Conservation (phyloP, 2,888 invertebrate genomes). For the Drosophila lacicola region DNA sequence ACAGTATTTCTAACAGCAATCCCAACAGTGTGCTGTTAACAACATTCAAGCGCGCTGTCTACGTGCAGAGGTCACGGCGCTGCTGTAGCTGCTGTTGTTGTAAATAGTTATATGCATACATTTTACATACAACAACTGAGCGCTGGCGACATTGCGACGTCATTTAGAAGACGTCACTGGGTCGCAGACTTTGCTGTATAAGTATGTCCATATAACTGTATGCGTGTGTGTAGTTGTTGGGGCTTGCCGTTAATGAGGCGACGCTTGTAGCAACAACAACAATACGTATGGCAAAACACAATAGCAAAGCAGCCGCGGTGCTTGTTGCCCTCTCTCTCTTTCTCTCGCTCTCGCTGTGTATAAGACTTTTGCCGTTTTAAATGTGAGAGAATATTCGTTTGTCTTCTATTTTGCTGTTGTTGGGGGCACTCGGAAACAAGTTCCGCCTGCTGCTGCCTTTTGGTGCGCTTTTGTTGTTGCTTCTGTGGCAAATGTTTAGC, state of each 20-base stretch:
- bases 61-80: constrained; percentile 55
- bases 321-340: constrained; percentile 1
- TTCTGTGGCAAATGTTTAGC: constrained; percentile 54
- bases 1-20: constrained; percentile 2
- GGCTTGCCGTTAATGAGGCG: constrained; percentile 54
- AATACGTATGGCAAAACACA: constrained; percentile 33
- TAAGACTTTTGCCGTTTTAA: constrained; percentile 57
- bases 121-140: constrained; percentile 4
- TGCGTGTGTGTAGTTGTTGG: constrained; percentile 18
- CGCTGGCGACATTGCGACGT: constrained; percentile 48
- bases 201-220: neutral
- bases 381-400: constrained; percentile 52
- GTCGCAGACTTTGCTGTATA: constrained; percentile 40
- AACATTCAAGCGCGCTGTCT: constrained; percentile 21
- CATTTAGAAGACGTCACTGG: constrained; percentile 56
- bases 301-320: constrained; percentile 29
- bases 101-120: constrained; percentile 17
- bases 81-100: constrained; percentile 11
- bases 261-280: constrained; percentile 19
- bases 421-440: constrained; percentile 45
- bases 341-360: constrained; percentile 4
- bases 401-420: constrained; percentile 21
- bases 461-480: constrained; percentile 35
- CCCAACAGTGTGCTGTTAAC: constrained; percentile 32
- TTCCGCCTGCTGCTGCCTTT: constrained; percentile 54